phyloP scores from a whole-genome alignment of 2,113 vertebrate species.

The Patagioenas fasciata region DNA sequence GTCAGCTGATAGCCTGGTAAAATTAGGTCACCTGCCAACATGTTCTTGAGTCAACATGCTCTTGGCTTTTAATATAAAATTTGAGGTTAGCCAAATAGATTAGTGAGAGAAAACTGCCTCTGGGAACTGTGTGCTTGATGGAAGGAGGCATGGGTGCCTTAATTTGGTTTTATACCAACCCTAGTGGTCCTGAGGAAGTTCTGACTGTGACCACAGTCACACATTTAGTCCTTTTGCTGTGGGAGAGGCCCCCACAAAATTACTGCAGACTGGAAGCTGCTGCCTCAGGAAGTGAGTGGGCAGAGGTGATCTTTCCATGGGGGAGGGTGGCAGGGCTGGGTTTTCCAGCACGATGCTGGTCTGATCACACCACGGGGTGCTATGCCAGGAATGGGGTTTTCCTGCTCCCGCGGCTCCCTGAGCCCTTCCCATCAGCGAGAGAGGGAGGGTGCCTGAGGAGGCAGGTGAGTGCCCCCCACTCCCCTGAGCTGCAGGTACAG shows the following conservation, averaged over 20 bases:
- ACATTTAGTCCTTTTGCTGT: neutral
- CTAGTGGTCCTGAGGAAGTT: neutral
- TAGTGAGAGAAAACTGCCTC: neutral
- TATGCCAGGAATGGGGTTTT: neutral
- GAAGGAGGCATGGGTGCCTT: neutral
- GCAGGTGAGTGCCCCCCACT: accelerated
- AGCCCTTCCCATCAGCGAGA: neutral
- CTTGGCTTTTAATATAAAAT: neutral
- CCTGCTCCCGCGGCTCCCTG: neutral
- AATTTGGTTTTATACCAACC: neutral
- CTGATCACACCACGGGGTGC: accelerated
- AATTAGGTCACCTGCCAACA: slow-evolving; percentile 31
- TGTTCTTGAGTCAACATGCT: slow-evolving; percentile 1
- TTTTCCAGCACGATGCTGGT: neutral
- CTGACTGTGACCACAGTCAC: neutral
- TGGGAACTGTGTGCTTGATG: neutral
- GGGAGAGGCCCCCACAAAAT: neutral
- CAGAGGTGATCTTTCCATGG: neutral
- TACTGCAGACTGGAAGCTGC: neutral
- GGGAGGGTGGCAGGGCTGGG: neutral
- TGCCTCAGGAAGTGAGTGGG: neutral
- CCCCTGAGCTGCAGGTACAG: accelerated
- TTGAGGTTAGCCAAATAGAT: slow-evolving; percentile 20
- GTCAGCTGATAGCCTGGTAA: slow-evolving; percentile 16
- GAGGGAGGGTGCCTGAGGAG: neutral